These are phyloP conservation scores for Drosophila anomelani DNA, from an alignment of 2,888 invertebrate species.

Conservation along the genomic window DNA sequence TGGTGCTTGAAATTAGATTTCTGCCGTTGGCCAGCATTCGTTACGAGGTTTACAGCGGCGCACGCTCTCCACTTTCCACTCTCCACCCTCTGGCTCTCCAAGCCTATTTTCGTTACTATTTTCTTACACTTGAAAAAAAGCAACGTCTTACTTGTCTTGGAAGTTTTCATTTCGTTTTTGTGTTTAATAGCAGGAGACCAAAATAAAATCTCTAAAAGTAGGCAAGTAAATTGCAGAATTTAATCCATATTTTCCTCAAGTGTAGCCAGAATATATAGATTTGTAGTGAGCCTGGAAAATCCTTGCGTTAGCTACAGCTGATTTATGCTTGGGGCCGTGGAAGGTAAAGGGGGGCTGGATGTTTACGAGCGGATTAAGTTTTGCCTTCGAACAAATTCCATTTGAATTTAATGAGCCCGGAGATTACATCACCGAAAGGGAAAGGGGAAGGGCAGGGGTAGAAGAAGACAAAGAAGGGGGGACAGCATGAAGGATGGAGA, in stretches of 20 bases:
- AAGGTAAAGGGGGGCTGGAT: conserved; percentile 40
- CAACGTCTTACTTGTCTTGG: rapidly evolving
- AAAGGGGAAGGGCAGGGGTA: background rate
- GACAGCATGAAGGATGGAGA: conserved; percentile 31
- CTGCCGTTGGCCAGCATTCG: conserved; percentile 67
- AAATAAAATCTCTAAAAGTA: background rate
- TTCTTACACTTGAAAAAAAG: background rate
- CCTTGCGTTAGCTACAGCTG: conserved; percentile 43
- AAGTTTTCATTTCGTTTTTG: background rate
- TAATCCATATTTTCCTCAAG: background rate
- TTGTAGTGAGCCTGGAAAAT: conserved; percentile 37
- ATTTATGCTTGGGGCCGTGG: conserved; percentile 43
- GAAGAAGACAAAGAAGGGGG: background rate
- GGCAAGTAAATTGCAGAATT: background rate
- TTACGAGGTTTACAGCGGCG: conserved; percentile 61
- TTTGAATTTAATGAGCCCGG: conserved; percentile 77
- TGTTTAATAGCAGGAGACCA: background rate
- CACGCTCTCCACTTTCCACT: conserved; percentile 32
- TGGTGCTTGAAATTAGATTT: conserved; percentile 80
- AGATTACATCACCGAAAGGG: conserved; percentile 58
- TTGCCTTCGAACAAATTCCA: conserved; percentile 68
- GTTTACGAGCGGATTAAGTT: conserved; percentile 82
- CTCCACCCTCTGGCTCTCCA: background rate
- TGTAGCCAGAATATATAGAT: background rate
- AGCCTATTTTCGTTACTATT: background rate